Evolutionary conservation across 2,888 invertebrate genomes (phyloP), one percentile per base, ranked within the genome.

Genomic region (Petrolisthes cinctipes): DNA sequence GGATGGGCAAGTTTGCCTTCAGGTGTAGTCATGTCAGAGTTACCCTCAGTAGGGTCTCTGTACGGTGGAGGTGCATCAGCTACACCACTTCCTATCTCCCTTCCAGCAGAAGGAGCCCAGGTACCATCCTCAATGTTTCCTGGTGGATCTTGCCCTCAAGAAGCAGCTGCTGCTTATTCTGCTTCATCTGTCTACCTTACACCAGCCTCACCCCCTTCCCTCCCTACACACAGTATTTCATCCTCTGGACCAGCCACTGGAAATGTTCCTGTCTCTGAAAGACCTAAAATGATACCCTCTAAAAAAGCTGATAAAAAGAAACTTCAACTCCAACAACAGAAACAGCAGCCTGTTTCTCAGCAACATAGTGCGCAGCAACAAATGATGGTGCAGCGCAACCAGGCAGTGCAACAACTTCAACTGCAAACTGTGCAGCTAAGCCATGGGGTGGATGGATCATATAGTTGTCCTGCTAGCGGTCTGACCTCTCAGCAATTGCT

Each of bases 361-460:
- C 83, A 85, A 11, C 90, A 89, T 68, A 88, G 88, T 4, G 85
- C 71, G 11, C 76, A 68, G 51, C 83, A 80, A 66, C 91, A 90
- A 80, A 82, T 82, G 80, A 82, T 86, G 80, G 83, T 73, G 53
- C 92, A 91, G 88, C 92, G 91, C 82, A 91, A 91, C 79, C 90
- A 91, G 57, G 90, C 91, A 53, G 85, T 85, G 86, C 91, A 91
- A 94, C 93, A 89, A 91, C 93, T 93, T 86, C 92, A 94, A 91
- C 93, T 94, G 93, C 94, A 94, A 89, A 94, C 94, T 91, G 89
- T 89, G 75, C 87, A 88, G 85, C 78, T 88, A 75, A 85, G 61
- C 79, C 88, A 88, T 57, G 85, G 87, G 56, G 89, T 87, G 20
- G 89, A 89, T 53, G 82, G 85, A 68, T 80, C 85, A 57, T 89